Evolutionary conservation across 1,140 invertebrate species (phyloP).

Genomic region (Octopus bimaculoides): DNA sequence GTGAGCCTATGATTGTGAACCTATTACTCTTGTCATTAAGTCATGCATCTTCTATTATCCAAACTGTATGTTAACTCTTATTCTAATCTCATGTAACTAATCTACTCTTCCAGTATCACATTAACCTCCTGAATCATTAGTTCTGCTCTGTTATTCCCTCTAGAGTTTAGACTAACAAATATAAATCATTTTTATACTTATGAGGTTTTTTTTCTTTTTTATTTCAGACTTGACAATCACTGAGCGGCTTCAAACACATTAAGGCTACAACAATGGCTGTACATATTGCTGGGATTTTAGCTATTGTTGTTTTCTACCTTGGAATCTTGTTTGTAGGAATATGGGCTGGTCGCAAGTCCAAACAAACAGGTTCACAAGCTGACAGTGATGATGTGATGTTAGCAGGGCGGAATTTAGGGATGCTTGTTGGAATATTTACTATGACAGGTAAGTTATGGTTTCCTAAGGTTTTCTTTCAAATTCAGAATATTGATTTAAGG

Average conservation of each 20-base stretch:
- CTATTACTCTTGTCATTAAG: neutral
- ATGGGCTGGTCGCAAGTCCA: constrained; percentile 87
- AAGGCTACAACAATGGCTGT: constrained; percentile 54
- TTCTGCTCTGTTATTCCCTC: neutral
- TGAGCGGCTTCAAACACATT: neutral
- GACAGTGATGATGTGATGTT: constrained; percentile 93
- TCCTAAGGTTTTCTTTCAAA: neutral
- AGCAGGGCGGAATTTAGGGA: constrained; percentile 89
- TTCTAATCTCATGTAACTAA: neutral
- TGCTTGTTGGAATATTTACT: constrained; percentile 96
- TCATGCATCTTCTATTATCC: neutral
- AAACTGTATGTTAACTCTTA: neutral
- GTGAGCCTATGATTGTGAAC: no score
- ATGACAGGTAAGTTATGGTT: constrained; percentile 77
- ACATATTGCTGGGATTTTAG: constrained; percentile 85
- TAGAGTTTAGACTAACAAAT: neutral
- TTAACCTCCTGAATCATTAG: neutral
- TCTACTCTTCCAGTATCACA: neutral
- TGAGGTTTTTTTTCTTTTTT: neutral
- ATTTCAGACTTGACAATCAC: neutral
- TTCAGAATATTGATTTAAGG: no score
- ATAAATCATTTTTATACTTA: neutral
- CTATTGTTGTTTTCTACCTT: constrained; percentile 91
- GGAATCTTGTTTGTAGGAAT: constrained; percentile 90
- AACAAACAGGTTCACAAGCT: constrained; percentile 32